These are phyloP conservation scores for Yasuhikotakia modesta DNA, from an alignment of 2,797 vertebrate species.

Conservation along the genomic window DNA sequence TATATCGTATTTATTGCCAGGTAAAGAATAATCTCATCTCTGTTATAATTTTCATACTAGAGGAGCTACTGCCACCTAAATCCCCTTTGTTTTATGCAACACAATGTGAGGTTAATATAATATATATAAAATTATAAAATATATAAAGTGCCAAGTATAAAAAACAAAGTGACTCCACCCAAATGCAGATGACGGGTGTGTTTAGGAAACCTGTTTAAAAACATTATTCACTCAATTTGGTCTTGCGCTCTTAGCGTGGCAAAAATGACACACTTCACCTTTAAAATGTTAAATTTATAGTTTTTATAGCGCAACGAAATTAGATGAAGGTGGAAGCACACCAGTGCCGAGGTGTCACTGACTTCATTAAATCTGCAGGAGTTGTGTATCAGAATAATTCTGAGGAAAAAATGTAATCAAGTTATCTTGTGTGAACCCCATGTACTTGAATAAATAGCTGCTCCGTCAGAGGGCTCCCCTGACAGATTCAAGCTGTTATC, in stretches of 20 bases:
- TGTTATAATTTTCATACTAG: neutral
- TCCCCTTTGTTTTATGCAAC: neutral
- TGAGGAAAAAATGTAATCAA: constrained; percentile 74
- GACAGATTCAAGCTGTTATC: constrained; percentile 50
- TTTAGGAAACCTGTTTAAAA: neutral
- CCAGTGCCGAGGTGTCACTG: constrained; percentile 67
- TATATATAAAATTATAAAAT: neutral
- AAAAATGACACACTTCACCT: neutral
- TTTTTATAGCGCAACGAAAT: neutral
- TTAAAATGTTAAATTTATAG: neutral
- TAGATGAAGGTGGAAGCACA: constrained; percentile 12
- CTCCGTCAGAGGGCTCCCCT: constrained; percentile 60
- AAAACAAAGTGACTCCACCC: neutral
- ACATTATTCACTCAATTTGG: neutral
- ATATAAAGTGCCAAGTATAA: neutral
- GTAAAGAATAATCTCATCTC: neutral
- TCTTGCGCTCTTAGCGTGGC: neutral
- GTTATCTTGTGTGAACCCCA: constrained; percentile 66
- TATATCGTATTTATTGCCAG: neutral
- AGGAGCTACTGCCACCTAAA: neutral
- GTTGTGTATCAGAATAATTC: constrained; percentile 67
- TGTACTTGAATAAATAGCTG: constrained; percentile 67
- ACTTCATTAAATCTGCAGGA: constrained; percentile 67
- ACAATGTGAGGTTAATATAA: neutral
- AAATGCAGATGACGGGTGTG: neutral